These are phyloP conservation scores for Calyptommatus sinebrachiatus DNA, from an alignment of 2,113 vertebrate species.

Conservation along the genomic window DNA sequence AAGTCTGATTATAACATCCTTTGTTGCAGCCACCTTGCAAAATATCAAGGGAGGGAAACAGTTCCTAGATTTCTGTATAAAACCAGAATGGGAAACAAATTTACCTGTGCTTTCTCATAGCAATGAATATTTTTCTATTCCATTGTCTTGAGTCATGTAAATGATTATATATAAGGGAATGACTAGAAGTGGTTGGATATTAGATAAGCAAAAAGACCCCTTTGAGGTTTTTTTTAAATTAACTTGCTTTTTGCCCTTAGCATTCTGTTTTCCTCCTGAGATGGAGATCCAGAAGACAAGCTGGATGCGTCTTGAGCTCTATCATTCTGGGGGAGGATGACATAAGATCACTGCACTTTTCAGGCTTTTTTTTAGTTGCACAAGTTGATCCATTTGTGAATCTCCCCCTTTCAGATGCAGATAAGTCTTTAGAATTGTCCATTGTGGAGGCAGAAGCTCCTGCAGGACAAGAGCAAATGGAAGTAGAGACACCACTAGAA, in stretches of 20 bases:
- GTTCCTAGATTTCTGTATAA: not conserved
- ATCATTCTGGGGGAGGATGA: not conserved
- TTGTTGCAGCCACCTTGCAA: no score
- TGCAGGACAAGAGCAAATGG: constrained; percentile 48
- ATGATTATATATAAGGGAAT: not conserved
- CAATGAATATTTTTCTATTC: not conserved
- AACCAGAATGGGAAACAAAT: not conserved
- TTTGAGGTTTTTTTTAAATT: not conserved
- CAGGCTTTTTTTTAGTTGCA: not conserved
- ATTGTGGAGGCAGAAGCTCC: constrained; percentile 31
- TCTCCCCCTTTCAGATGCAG: constrained; percentile 20
- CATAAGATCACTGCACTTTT: constrained; percentile 34
- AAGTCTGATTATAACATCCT: no score
- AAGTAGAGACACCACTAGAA: constrained; percentile 48
- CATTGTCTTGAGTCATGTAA: no score
- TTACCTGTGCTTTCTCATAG: no score
- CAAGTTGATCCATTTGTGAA: not conserved
- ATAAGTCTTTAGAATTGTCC: constrained; percentile 46
- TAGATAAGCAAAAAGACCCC: not conserved
- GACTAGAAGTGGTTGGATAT: not conserved
- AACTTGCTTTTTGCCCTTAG: not conserved
- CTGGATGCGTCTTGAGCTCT: not conserved
- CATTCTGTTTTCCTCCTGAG: not conserved
- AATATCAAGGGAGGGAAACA: not conserved
- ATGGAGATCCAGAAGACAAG: not conserved